Base-by-base conservation (phyloP, 2,113 vertebrate species). In the Platysteira castanea region DNA sequence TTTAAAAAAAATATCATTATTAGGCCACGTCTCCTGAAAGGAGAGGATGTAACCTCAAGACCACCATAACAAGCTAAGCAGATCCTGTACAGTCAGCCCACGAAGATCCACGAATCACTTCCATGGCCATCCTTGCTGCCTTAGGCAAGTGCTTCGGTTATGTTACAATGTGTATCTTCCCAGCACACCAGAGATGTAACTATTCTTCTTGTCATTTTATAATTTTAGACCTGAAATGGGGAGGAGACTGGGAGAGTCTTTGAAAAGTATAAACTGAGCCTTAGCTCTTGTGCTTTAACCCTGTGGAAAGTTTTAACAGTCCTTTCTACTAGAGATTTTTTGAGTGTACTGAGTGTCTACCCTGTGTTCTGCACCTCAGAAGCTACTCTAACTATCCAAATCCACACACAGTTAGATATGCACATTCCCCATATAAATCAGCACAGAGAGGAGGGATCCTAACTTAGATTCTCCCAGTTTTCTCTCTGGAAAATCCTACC, bases 391-490 rank as follows among this genome's bases (percentile, higher is more conserved):
- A 30, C 41, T 8, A 30, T 46, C 63, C 3, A 3, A 88, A 83
- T 65, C n/a, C 50, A 52, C 31, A 5, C 3, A 44, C 20, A 47
- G 16, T 33, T n/a, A 78, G 71, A 77, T 21, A 37, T 19, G 54
- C 83, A 17, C 11, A 1, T 50, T 83, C 13, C 50, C 39, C 35
- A 13, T 52, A 30, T 15, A 69, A 74, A 84, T 49, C 20, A 47
- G 44, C 49, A 17, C 1, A 59, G 59, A 57, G 33, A 84, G n/a
- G 64, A 90, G 59, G 23, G 33, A 54, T 90, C 28, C 85, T 74
- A 52, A 90, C 59, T 89, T 64, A 46, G 63, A 70, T 86, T 84
- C 21, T 93, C 50, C 60, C 68, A 86, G 83, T 92, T 95, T 86
- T 88, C 28, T 77, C 83, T 78, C 83, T 59, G 33, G 59, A 80